Conservation (phyloP, 2,888 invertebrate genomes). For the Drepanosiphum platanoidis region DNA sequence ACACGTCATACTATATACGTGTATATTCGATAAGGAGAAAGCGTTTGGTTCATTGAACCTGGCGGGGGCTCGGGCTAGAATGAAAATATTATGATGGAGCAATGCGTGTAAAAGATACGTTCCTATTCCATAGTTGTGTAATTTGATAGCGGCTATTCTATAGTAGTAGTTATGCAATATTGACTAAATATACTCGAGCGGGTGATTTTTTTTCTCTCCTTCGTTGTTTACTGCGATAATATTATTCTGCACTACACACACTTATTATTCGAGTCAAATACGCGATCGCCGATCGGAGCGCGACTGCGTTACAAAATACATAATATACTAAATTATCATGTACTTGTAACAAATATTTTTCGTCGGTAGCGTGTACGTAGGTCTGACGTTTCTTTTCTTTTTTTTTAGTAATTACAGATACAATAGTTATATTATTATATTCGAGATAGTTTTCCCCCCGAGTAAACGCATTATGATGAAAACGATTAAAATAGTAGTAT, state of each 20-base stretch:
- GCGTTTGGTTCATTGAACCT: slow-evolving; percentile 61
- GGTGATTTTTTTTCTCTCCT: not conserved
- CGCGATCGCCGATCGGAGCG: not conserved
- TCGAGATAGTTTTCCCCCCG: too few relatives aligned
- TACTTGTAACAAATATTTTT: not conserved
- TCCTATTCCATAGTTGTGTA: slow-evolving; percentile 54
- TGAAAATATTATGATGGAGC: slow-evolving; percentile 47
- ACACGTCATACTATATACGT: not conserved
- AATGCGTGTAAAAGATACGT: slow-evolving; percentile 38
- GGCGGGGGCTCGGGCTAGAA: slow-evolving; percentile 24
- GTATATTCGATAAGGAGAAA: slow-evolving; percentile 51
- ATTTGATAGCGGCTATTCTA: slow-evolving; percentile 39
- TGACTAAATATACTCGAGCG: not conserved
- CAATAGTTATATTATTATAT: too few relatives aligned
- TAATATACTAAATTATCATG: not conserved
- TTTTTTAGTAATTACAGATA: not conserved
- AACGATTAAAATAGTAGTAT: too few relatives aligned
- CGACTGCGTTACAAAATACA: slow-evolving; percentile 4
- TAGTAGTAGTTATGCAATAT: slow-evolving; percentile 39
- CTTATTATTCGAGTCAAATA: slow-evolving; percentile 21
- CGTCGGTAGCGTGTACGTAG: not conserved
- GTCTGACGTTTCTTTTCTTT: too few relatives aligned
- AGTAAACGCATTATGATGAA: too few relatives aligned
- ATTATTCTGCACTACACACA: slow-evolving; percentile 9
- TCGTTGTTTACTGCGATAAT: not conserved